Evolutionary conservation across 2,113 vertebrate genomes (phyloP).

Genomic region (Anser brachyrhynchus): DNA sequence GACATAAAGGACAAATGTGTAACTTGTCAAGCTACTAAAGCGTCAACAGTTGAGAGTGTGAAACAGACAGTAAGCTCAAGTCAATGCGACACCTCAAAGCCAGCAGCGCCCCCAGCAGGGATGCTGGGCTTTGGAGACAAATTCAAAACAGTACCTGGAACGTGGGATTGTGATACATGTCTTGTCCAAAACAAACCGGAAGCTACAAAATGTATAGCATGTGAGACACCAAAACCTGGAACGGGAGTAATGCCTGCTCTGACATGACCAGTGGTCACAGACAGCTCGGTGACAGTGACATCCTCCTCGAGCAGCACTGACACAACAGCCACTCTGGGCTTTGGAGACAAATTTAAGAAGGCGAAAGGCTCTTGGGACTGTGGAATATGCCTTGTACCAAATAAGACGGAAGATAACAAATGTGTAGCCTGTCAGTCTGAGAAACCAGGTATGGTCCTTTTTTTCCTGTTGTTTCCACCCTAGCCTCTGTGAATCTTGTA

Average conservation of each 20-base stretch:
- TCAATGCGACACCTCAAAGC: slow-evolving; percentile 62
- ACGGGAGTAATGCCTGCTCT: slow-evolving; percentile 87
- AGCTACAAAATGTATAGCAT: slow-evolving; percentile 91
- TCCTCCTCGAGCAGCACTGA: slow-evolving; percentile 69
- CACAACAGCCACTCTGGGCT: slow-evolving; percentile 77
- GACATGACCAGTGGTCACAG: slow-evolving; percentile 77
- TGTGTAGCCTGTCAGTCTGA: slow-evolving; percentile 88
- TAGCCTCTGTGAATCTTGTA: background rate
- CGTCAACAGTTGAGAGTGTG: slow-evolving; percentile 66
- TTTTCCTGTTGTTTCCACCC: background rate
- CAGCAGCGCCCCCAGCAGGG: slow-evolving; percentile 46
- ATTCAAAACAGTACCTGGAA: slow-evolving; percentile 83
- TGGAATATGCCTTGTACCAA: slow-evolving; percentile 84
- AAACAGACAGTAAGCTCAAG: slow-evolving; percentile 58
- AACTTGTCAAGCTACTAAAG: slow-evolving; percentile 80
- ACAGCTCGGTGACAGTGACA: slow-evolving; percentile 68
- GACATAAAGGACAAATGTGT: slow-evolving; percentile 81
- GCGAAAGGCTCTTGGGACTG: slow-evolving; percentile 93
- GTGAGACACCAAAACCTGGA: slow-evolving; percentile 94
- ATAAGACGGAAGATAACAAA: slow-evolving; percentile 86
- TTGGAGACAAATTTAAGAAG: slow-evolving; percentile 91
- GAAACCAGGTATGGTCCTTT: slow-evolving; percentile 82
- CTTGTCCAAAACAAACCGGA: slow-evolving; percentile 93
- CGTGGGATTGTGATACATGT: slow-evolving; percentile 97
- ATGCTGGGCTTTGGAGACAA: slow-evolving; percentile 79